Evolutionary conservation across 1,140 invertebrate genomes (phyloP).

Genomic region (Ceratina japonica): DNA sequence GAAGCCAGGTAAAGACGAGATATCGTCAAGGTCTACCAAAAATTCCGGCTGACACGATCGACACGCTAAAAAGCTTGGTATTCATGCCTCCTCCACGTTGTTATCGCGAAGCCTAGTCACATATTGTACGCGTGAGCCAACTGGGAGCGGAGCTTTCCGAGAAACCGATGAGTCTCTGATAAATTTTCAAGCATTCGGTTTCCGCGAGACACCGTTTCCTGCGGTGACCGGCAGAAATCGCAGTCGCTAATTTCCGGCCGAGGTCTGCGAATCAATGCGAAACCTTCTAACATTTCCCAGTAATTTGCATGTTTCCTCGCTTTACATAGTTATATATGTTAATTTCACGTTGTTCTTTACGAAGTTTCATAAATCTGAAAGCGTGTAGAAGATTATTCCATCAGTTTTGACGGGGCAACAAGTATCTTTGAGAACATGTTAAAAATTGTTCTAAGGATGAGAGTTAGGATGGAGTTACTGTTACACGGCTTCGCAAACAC

Average conservation of each 20-base stretch:
- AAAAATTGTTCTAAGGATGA: neutral
- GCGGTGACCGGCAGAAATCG: neutral
- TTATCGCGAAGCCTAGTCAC: neutral
- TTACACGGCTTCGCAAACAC: constrained; percentile 38
- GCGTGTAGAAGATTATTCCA: too few relatives aligned
- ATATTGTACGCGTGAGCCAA: neutral
- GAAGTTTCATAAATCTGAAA: too few relatives aligned
- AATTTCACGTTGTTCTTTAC: too few relatives aligned
- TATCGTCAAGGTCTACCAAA: neutral
- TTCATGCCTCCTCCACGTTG: neutral
- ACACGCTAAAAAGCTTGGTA: neutral
- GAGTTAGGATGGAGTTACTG: too few relatives aligned
- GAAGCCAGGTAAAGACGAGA: neutral
- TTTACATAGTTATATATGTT: too few relatives aligned
- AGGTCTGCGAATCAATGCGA: neutral
- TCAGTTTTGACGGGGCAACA: too few relatives aligned
- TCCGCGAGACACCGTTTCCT: constrained; percentile 3
- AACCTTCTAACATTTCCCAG: neutral
- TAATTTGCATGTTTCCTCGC: too few relatives aligned
- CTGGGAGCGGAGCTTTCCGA: neutral
- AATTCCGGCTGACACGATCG: constrained; percentile 1
- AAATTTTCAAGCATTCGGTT: constrained; percentile 1
- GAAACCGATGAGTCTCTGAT: constrained; percentile 6
- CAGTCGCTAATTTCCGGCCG: constrained; percentile 56
- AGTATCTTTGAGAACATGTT: too few relatives aligned